Base-by-base conservation (phyloP, 2,797 vertebrate genomes). In the Morelia viridis region DNA sequence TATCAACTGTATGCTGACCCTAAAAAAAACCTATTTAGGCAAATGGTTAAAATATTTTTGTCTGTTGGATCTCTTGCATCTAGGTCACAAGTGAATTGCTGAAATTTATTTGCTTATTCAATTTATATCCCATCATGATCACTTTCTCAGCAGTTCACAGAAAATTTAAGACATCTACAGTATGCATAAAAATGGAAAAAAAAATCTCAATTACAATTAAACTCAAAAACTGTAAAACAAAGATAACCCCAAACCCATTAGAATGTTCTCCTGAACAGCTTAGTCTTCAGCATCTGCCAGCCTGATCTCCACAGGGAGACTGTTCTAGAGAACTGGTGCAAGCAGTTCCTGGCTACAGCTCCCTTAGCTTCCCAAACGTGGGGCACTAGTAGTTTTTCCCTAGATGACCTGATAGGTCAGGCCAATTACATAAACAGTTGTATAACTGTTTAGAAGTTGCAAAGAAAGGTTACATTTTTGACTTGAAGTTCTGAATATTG, bases 391-490 rank as follows among this genome's bases (percentile, higher is more conserved):
- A 53, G 6, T 46, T 80, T 46, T 80, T 24, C 76, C 76, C 46
- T 80, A 80, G 41, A 80, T 80, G 76, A 80, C 41, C 76, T 80
- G 76, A 80, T 24, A 80, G 76, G 76, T 80, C 76, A 80, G 22
- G 19, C 76, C 22, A 80, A 80, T 80, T 80, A 80, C 24, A 80
- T 46, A 80, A 85, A 85, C 65, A 64, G 83, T 90, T 90, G 61
- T 90, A 46, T 90, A 84, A 83, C 58, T 90, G 76, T 85, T 90
- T 85, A 90, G 41, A 90, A 53, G 46, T 84, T 46, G 28, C 17
- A 28, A 90, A 41, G 57, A 31, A 85, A 90, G 31, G 26, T 31
- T 60, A 84, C 31, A 10, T 60, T 53, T 71, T 24, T n/a, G 17
- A 84, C 53, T 41, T n/a, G 3, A 61, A 31, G 76, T 53, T 84